phyloP scores from a whole-genome alignment of 2,797 vertebrate genomes.

The Borostomias antarcticus region DNA sequence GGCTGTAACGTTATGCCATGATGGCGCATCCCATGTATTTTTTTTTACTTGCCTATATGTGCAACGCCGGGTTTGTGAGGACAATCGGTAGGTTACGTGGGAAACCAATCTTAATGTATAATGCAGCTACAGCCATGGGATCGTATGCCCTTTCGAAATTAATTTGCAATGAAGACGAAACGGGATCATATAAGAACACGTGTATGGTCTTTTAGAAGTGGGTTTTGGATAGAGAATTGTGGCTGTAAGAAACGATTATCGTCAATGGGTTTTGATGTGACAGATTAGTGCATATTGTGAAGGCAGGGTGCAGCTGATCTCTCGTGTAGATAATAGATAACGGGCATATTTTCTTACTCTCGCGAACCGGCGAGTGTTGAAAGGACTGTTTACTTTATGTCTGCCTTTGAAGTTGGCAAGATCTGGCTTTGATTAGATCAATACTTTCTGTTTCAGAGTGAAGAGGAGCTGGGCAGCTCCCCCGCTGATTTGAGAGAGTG shows the following conservation, averaged over 20 bases:
- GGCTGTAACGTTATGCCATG: constrained; percentile 48
- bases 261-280: constrained; percentile 69
- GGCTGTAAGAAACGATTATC: constrained; percentile 52
- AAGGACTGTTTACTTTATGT: constrained; percentile 89
- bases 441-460: constrained; percentile 91
- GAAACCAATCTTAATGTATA: constrained; percentile 12
- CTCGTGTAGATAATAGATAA: constrained; percentile 75
- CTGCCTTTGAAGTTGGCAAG: constrained; percentile 90
- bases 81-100: constrained; percentile 36
- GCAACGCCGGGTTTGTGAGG: constrained; percentile 31
- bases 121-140: constrained; percentile 35
- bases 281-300: constrained; percentile 63
- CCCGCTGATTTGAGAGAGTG: constrained; percentile 89
- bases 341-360: constrained; percentile 67
- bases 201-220: constrained; percentile 63
- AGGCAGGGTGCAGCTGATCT: constrained; percentile 69
- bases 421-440: constrained; percentile 96
- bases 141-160: constrained; percentile 53
- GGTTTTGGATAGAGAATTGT: constrained; percentile 47
- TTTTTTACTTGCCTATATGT: constrained; percentile 3
- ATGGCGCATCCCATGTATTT: constrained; percentile 35
- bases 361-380: constrained; percentile 58
- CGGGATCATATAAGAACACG: constrained; percentile 69
- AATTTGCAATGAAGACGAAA: constrained; percentile 73
- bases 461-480: constrained; percentile 85